Evolutionary conservation across 2,888 invertebrate species (phyloP).

Genomic region (Drosophila kokeensis): DNA sequence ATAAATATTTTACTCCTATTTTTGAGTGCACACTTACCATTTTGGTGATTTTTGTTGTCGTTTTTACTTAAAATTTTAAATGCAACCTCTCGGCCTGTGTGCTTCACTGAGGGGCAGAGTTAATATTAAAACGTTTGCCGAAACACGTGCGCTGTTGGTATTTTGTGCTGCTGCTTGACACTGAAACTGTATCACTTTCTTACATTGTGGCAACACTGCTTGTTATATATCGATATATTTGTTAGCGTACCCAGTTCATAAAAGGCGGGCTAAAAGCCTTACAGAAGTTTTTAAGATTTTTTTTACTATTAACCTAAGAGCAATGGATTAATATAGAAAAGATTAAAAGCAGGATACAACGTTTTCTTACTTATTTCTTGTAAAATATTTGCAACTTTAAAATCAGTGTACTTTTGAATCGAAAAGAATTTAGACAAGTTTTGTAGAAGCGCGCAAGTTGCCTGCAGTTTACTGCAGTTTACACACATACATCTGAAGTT

Average conservation of each 20-base stretch:
- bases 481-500: too few species aligned
- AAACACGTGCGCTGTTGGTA: slow-evolving; percentile 60
- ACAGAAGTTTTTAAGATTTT: neutral
- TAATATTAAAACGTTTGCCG: slow-evolving; percentile 40
- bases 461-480: too few species aligned
- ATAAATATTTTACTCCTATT: accelerated
- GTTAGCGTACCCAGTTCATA: neutral
- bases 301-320: neutral
- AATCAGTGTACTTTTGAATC: too few species aligned
- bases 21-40: slow-evolving; percentile 69
- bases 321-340: neutral
- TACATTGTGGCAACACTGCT: slow-evolving; percentile 14
- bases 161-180: slow-evolving; percentile 3
- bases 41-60: slow-evolving; percentile 19
- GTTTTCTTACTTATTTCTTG: neutral
- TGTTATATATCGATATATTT: slow-evolving; percentile 10
- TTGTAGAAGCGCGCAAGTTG: too few species aligned
- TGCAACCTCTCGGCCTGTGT: slow-evolving; percentile 84
- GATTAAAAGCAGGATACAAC: too few species aligned
- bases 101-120: slow-evolving; percentile 85
- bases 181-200: neutral
- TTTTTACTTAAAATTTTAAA: slow-evolving; percentile 42
- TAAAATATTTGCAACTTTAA: neutral
- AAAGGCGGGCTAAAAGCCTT: neutral
- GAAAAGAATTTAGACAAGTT: too few species aligned